Percentiles rank a stretch among this genome's conserved stretches.
phyloP scores from a whole-genome alignment of 2,797 vertebrate genomes.

The Smutsia temminckii region DNA sequence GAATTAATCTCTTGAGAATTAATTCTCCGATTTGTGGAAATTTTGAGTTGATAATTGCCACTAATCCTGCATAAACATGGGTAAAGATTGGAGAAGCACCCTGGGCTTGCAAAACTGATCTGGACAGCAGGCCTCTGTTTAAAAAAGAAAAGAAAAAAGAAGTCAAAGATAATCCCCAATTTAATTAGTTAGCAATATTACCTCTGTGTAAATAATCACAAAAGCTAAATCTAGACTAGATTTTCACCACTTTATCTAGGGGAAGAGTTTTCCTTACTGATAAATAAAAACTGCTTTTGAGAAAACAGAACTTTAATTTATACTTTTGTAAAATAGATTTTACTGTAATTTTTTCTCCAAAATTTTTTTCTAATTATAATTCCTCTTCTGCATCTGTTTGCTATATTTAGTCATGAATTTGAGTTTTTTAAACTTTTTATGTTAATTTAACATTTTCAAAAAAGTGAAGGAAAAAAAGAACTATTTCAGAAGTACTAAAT shows the following conservation, averaged over 20 bases:
- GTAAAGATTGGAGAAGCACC: constrained; percentile 97
- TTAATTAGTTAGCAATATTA: constrained; percentile 3
- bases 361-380: constrained; percentile 19
- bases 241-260: neutral
- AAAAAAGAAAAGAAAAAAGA: constrained; percentile 41
- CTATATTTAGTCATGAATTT: neutral
- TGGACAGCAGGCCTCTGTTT: constrained; percentile 91
- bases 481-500: neutral
- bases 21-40: constrained; percentile 98
- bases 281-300: constrained; percentile 38
- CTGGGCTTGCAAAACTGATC: constrained; percentile 96
- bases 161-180: neutral
- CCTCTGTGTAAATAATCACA: neutral
- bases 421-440: neutral
- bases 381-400: neutral
- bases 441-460: constrained; percentile 6
- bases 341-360: neutral
- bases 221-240: constrained; percentile 32
- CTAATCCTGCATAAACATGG: constrained; percentile 95
- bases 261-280: neutral
- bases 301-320: constrained; percentile 32
- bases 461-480: neutral
- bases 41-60: constrained; percentile 98
- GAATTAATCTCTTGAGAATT: constrained; percentile 95
- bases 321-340: neutral